These are phyloP conservation scores for Nettapus auritus DNA, from an alignment of 2,113 vertebrate genomes.

Conservation along the genomic window DNA sequence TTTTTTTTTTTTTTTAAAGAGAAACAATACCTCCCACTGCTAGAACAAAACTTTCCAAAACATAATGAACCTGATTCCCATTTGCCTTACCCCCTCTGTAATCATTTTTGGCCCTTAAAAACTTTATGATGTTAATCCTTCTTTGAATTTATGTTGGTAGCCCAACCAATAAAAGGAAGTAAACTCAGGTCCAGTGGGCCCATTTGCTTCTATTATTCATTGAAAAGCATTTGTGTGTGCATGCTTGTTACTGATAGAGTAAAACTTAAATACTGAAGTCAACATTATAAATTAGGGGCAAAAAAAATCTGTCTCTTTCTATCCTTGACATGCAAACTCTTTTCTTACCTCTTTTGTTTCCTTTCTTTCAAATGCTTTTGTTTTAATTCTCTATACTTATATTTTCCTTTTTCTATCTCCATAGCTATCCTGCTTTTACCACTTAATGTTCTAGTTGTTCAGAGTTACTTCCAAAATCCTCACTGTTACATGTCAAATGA, in stretches of 20 bases:
- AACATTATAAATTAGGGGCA: not conserved
- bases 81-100: not conserved
- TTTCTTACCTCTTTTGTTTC: not conserved
- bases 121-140: not conserved
- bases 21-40: not conserved
- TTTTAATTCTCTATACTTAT: not conserved
- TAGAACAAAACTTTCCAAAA: not conserved
- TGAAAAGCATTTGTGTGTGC: rapidly evolving
- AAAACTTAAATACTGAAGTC: not conserved
- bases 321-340: not conserved
- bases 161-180: not conserved
- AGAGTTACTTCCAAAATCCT: not conserved
- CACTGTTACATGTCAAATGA: not conserved
- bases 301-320: not conserved
- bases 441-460: not conserved
- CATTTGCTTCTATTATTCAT: not conserved
- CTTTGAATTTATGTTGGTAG: not conserved
- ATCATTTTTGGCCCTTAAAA: not conserved
- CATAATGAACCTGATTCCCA: not conserved
- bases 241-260: not conserved
- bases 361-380: not conserved
- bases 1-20: not conserved
- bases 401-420: not conserved
- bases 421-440: not conserved
- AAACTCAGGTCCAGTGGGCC: not conserved